Base-by-base conservation (phyloP, 2,888 invertebrate genomes). In the Euproctis similis region DNA sequence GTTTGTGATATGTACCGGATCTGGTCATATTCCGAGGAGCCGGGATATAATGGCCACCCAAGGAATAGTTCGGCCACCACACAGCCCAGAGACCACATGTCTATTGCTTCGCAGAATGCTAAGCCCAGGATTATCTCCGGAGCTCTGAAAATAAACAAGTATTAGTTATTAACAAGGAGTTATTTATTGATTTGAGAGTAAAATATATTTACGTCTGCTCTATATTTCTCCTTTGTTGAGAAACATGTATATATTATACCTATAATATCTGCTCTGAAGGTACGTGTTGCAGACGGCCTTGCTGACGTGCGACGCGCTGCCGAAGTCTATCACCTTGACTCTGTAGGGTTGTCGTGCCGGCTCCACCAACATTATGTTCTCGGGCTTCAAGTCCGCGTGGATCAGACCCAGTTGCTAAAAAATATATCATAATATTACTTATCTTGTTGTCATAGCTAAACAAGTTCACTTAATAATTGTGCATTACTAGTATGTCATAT, bases 61-160 rank as follows among this genome's bases (percentile, higher is more conserved):
- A 99, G 89, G 85, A 99, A 99, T 49, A 99, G 87, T 74, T 99
- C 99, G 2, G 99, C 99, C 24, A 99, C 98, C 42, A 99, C 99
- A 82, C 99, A 99, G 34, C 99, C 99, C 47, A 99, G 86, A 4
- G 98, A 98, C 99, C 99, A 99, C 98, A 99, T 99, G 82, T 99
- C 99, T 59, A 99, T 99, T 8, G 98, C 97, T 80, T 99, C 99
- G 86, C 97, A 97, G 86, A 99, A 99, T 39, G 98, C 98, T 55
- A 99, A 86, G 11, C 99, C 99, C 59, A 97, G 87, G 63, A 98
- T 97, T 62, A 97, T 97, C 84, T 97, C 97, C 2, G 97, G 97
- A 17, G 97, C 97, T 50, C 98, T 92, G 64, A 8, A 10, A 30
- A 8, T 11, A 6, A 5, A 28, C 12, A 10, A 10, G n/a, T n/a